phyloP scores from a whole-genome alignment of 2,113 vertebrate genomes.

The Odobenus rosmarus region DNA sequence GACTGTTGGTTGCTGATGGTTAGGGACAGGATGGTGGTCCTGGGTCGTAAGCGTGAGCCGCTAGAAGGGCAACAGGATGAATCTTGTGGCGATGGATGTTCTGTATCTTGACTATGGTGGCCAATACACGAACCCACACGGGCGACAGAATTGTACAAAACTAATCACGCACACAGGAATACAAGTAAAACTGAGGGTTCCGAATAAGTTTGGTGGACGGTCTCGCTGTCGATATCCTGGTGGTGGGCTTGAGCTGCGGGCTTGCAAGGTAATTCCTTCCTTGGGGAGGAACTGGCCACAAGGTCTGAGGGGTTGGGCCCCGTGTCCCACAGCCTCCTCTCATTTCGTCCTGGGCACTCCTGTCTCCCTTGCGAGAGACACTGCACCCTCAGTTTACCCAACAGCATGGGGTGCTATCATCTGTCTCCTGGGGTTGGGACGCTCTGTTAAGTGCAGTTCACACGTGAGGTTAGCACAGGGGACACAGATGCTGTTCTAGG shows the following conservation, averaged over 20 bases:
- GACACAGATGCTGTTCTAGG: too few species aligned
- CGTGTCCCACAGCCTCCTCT: neutral
- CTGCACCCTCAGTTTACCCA: neutral
- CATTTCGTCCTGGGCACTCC: neutral
- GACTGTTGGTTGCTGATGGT: too few species aligned
- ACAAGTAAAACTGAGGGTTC: neutral
- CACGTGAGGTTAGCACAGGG: neutral
- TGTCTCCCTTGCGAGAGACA: neutral
- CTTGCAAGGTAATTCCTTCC: neutral
- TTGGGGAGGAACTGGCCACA: neutral
- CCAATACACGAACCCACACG: neutral
- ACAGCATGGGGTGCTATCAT: neutral
- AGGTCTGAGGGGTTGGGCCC: neutral
- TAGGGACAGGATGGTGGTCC: neutral
- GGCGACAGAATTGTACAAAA: neutral
- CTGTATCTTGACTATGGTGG: too few species aligned
- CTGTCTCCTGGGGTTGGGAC: neutral
- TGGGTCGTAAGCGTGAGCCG: neutral
- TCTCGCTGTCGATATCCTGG: too few species aligned
- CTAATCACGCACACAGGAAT: too few species aligned
- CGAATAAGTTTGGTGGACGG: neutral
- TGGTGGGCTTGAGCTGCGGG: neutral
- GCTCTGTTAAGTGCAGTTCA: neutral
- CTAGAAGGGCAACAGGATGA: neutral
- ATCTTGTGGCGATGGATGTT: neutral